Conservation (phyloP, 2,113 vertebrate genomes). For the Gobius niger region DNA sequence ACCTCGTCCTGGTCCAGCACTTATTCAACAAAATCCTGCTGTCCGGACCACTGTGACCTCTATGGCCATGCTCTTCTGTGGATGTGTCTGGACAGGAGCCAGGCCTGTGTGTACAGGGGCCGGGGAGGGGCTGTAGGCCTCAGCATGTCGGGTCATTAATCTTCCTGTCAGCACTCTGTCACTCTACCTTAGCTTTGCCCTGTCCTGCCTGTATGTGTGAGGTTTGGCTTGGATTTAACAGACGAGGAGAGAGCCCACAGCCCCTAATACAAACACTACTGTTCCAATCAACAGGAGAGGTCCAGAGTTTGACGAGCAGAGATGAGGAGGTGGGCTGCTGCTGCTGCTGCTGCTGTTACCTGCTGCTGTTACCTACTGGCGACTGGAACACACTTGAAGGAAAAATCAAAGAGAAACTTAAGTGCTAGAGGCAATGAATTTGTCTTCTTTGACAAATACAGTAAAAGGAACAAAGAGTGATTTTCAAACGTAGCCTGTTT, state of each 20-base stretch:
- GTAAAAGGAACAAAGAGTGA: too few species aligned
- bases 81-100: conserved; percentile 55
- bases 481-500: too few species aligned
- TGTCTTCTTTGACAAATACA: too few species aligned
- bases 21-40: too few species aligned
- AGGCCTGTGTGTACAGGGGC: conserved; percentile 1
- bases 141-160: conserved; percentile 66
- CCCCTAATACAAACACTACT: conserved; percentile 39
- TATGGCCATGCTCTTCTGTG: not conserved
- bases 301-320: conserved; percentile 52
- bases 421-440: not conserved
- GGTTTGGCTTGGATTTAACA: not conserved
- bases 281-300: conserved; percentile 66
- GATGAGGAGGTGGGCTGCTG: conserved; percentile 19
- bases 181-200: conserved; percentile 42
- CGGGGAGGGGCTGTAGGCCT: conserved; percentile 45
- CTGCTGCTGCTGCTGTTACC: conserved; percentile 32
- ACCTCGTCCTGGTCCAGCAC: too few species aligned
- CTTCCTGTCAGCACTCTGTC: conserved; percentile 63
- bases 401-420: not conserved
- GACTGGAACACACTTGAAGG: conserved; percentile 25
- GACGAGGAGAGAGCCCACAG: conserved; percentile 21
- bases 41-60: not conserved
- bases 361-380: conserved; percentile 41
- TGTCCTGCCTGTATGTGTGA: conserved; percentile 9